Evolutionary conservation across 2,113 vertebrate species (phyloP), one percentile per base, ranked within the genome.

Genomic region (Indicator indicator): DNA sequence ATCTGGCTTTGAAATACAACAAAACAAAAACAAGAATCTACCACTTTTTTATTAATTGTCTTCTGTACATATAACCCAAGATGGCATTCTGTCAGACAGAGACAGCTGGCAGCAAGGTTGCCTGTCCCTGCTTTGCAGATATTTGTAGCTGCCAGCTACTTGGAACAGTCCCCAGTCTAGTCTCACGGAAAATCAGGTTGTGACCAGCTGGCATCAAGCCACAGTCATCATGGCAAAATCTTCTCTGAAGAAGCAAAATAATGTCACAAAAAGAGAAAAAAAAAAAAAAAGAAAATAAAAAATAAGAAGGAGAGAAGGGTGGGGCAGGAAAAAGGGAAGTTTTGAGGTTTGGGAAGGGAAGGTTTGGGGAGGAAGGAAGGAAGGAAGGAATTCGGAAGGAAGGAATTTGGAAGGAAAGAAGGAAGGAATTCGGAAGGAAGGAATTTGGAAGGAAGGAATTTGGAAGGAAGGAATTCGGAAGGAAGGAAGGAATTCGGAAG

Each of bases 91-190:
- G 52, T 93, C 93, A 90, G 82, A 82, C 46, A 88, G 50, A 89
- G 80, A 74, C 95, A 96, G 76, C 79, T 95, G 94, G 95, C 82
- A 93, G 84, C 36, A 88, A 81, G 52, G 68, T 50, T 94, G 70
- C 54, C 75, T 81, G 76, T 71, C 56, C 93, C 67, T 84, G 73
- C 77, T 95, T 82, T 83, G 68, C 71, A 75, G 85, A 59, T 86
- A 85, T 71, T 76, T 90, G 77, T 58, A 92, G 68, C 56, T 89
- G 81, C 77, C 77, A 90, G 73, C 50, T 88, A 40, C 79, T 83
- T 97, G 97, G 96, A 96, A 86, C 48, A 60, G 72, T 36, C 86
- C 73, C 89, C 87, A 93, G 1, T 24, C 85, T 76, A 85, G 83
- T 95, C 86, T 93, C 78, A 85, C 64, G 94, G 74, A 50, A 93